Base-by-base conservation (phyloP, 1,140 invertebrate species). In the Neelides sp. region DNA sequence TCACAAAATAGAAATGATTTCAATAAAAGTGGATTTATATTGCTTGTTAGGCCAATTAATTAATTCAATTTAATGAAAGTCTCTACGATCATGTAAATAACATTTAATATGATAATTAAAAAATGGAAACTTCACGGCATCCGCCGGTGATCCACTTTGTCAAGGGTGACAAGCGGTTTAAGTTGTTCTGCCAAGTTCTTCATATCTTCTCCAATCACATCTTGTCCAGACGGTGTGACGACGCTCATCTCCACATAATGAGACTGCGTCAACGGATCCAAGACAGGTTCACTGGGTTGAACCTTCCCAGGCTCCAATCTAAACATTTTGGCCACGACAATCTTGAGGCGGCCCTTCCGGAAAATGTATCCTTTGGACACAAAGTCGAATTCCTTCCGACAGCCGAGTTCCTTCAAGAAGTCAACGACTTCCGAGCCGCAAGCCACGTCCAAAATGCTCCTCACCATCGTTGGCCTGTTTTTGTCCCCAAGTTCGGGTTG, bases 151-250 rank as follows among this genome's bases (percentile, higher is more conserved):
- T 93, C 88, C 48, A 92, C 82, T 70, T 92, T 92, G 57, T 92
- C 88, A 1, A 94, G 71, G 58, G 87, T 80, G 2, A 92, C 86
- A 1, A 92, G 69, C 1, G 93, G 93, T 66, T 85, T 83, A 0
- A 97, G 71, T 65, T 96, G 91, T 67, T 97, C 93, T 1, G 92
- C 87, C 73, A 97, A 94, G 32, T 81, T 78, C 56, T 85, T 82
- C 82, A 97, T 94, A 63, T 97, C 92, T 65, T 96, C 91, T 35
- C 85, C 91, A 54, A 96, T 85, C 8, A 85, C 83, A 69, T 95
- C 89, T 69, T 93, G 89, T 3, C 90, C 89, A 62, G 81, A 81
- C 0, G 89, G 87, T 15, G 91, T 89, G 40, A 96, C 71, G n/a
- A 89, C 83, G 62, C 89, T 94, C 22, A 98, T 71, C 66, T 98